A percentile compares a stretch with the other conserved stretches of the same genome.
These are phyloP conservation scores for Periplaneta americana DNA, from an alignment of 1,140 invertebrate species.

Conservation along the genomic window DNA sequence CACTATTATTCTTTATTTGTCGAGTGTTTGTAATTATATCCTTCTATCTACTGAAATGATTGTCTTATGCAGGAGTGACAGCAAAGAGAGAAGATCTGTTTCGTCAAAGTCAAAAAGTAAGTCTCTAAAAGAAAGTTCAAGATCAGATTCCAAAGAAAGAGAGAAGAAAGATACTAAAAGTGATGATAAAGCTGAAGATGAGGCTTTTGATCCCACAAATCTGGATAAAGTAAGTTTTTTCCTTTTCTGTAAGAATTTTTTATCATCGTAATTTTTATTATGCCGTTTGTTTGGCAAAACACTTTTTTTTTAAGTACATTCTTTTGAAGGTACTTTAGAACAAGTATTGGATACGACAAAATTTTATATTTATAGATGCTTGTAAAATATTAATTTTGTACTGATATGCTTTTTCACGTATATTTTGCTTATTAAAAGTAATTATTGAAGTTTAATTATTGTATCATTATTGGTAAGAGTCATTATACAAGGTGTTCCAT, in stretches of 20 bases:
- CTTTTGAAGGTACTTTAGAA: too few species aligned
- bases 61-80: constrained; percentile 19
- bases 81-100: constrained; percentile 19
- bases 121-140: constrained; percentile 41
- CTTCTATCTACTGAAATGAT: constrained; percentile 15
- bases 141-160: constrained; percentile 40
- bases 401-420: too few species aligned
- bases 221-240: constrained; percentile 57
- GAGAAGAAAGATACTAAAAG: constrained; percentile 48
- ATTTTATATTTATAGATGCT: too few species aligned
- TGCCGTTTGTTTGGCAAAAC: too few species aligned
- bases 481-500: too few species aligned
- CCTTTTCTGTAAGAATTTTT: constrained; percentile 14
- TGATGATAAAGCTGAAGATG: constrained; percentile 36
- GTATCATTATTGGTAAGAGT: too few species aligned
- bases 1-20: constrained; percentile 17
- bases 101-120: constrained; percentile 30
- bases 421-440: too few species aligned
- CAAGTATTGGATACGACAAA: too few species aligned
- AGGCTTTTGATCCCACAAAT: constrained; percentile 63
- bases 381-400: too few species aligned
- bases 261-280: too few species aligned
- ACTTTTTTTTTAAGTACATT: too few species aligned
- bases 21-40: constrained; percentile 14
- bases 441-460: too few species aligned